Evolutionary conservation across 2,113 vertebrate genomes (phyloP), one percentile per base, ranked within the genome.

Genomic region (Boleophthalmus pectinirostris): DNA sequence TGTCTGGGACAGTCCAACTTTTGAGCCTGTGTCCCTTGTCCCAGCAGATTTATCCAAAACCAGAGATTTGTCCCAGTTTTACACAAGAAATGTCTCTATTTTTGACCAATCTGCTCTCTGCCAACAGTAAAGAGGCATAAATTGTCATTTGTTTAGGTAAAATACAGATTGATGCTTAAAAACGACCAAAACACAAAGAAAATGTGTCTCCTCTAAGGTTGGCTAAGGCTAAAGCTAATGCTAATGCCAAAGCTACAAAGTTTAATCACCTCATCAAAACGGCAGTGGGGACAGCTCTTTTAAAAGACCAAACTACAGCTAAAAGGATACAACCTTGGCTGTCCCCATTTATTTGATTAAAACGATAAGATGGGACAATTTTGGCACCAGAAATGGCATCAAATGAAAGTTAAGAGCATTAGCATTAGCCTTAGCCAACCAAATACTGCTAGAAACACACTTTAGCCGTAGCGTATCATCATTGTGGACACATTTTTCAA

Each of bases 191-290:
- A n/a, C n/a, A n/a, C n/a, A n/a, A n/a, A n/a, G n/a, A n/a, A n/a
- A n/a, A n/a, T n/a, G n/a, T n/a, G n/a, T n/a, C n/a, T n/a, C n/a
- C 45, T 78, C 65, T 61, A 77, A 77, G 73, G 74, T 78, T 71
- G 60, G 78, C 70, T 65, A 75, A 11, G 38, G 7, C 8, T 38
- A 38, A 8, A 8, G 5, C 35, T 43, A 43, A 43, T 43, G 38
- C 38, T 43, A 43, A 43, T 43, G 29, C 29, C 29, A 75, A 68
- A 38, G 77, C 73, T 70, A 63, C 68, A 60, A 74, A 78, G 75
- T 81, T 81, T 84, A 83, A 89, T 80, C 84, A 71, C 74, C 71
- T 86, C 77, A 82, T 86, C 78, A 83, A 82, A 77, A 82, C 78
- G 73, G 74, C 80, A 81, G 69, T 85, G 67, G 69, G 78, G 74